phyloP scores from a whole-genome alignment of 2,888 invertebrate species.

The Nymphalis c-album region DNA sequence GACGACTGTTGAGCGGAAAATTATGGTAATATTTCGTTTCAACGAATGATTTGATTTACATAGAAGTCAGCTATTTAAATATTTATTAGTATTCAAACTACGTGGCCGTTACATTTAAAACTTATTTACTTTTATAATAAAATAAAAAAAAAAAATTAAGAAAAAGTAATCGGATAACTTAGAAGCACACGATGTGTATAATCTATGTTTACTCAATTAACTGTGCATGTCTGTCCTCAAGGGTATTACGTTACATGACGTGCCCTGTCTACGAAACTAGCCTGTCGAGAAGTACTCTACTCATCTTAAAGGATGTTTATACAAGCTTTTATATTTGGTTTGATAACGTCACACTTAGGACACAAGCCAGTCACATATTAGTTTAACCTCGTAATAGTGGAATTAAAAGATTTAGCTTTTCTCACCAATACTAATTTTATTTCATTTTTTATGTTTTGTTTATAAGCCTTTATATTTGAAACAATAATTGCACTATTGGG shows the following conservation, averaged over 20 bases:
- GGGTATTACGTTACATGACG: slow-evolving; percentile 63
- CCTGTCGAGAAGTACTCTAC: slow-evolving; percentile 48
- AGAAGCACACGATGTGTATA: slow-evolving; percentile 57
- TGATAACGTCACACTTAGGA: slow-evolving; percentile 50
- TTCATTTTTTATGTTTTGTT: too few species aligned
- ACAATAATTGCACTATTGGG: too few species aligned
- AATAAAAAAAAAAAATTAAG: slow-evolving; percentile 11
- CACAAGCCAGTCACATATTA: slow-evolving; percentile 11
- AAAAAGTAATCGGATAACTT: slow-evolving; percentile 53
- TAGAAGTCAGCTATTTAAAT: slow-evolving; percentile 27
- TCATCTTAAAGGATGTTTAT: slow-evolving; percentile 47
- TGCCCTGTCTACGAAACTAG: slow-evolving; percentile 54
- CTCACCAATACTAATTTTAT: too few species aligned
- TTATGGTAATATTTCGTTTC: slow-evolving; percentile 58
- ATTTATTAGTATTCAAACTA: slow-evolving; percentile 28
- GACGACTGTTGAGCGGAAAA: slow-evolving; percentile 61
- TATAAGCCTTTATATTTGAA: too few species aligned
- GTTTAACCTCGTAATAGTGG: slow-evolving; percentile 20
- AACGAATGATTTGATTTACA: slow-evolving; percentile 23
- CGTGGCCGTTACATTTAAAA: slow-evolving; percentile 38
- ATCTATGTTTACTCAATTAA: slow-evolving; percentile 66
- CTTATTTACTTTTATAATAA: slow-evolving; percentile 31
- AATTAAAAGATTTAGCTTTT: slow-evolving; percentile 13
- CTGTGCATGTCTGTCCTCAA: slow-evolving; percentile 61
- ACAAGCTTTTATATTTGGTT: slow-evolving; percentile 50